Evolutionary conservation across 2,113 vertebrate species (phyloP), one percentile per base, ranked within the genome.

Genomic region (Telmatochromis brachygnathus): DNA sequence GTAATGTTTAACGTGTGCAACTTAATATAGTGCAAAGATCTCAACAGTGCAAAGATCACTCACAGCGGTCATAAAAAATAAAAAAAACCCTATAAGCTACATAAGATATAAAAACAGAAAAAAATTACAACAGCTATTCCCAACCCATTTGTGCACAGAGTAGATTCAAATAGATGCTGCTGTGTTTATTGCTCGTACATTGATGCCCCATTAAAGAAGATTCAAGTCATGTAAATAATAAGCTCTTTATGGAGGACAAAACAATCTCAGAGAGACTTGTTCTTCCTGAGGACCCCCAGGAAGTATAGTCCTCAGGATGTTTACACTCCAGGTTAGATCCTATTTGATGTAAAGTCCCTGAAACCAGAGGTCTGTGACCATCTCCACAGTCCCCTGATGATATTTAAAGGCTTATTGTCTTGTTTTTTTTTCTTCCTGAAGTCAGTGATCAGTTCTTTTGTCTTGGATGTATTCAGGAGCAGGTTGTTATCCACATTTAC

Each of bases 401-500:
- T 12, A 62, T 35, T 35, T 62, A 62, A 35, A 62, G 58, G 17
- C 58, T 62, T 62, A 62, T 35, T 62, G 1, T 62, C 30, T 30
- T 30, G 3, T 58, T 30, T 30, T 60, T 30, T 60, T 60, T 60
- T 65, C 30, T 35, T 7, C 30, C 58, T 12, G 10, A 35, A 65
- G 17, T 12, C 58, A 35, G 9, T 62, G 60, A 65, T 65, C 60
- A 65, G 17, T 65, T 65, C 17, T 65, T 65, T 35, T 65, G 10
- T n/a, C 60, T 65, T 65, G 30, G 17, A 35, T 35, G 17, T 12
- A 35, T 65, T 65, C 9, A 65, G 60, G 58, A 62, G 2, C 30
- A 62, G 30, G 58, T 62, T 62, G 58, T 62, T 35, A 62, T 62
- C 17, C n/a, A n/a, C n/a, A n/a, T n/a, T n/a, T n/a, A n/a, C n/a